A percentile compares a stretch with the other conserved stretches of the same genome.
Evolutionary conservation across 2,888 invertebrate genomes (phyloP).

Genomic region (Galerucella pusilla): DNA sequence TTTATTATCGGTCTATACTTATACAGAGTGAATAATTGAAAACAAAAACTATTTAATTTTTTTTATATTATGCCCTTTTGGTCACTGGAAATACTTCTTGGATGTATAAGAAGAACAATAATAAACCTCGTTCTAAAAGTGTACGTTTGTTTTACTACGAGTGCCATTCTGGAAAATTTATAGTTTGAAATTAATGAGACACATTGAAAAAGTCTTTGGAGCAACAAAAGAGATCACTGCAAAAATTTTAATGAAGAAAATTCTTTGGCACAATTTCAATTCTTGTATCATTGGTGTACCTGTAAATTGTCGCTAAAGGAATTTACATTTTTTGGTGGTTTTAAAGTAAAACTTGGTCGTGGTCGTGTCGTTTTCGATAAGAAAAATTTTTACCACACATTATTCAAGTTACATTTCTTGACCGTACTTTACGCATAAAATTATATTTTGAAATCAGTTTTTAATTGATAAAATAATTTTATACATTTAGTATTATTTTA

Average conservation of each 20-base stretch:
- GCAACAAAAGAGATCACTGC: slow-evolving; percentile 53
- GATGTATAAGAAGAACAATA: too few species aligned
- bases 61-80: too few species aligned
- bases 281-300: slow-evolving; percentile 41
- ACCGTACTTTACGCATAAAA: not conserved
- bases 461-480: too few species aligned
- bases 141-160: slow-evolving; percentile 25
- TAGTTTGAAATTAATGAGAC: slow-evolving; percentile 53
- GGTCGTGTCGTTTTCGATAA: too few species aligned
- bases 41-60: not conserved
- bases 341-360: too few species aligned
- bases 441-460: too few species aligned
- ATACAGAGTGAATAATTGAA: too few species aligned
- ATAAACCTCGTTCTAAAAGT: too few species aligned
- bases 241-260: slow-evolving; percentile 57
- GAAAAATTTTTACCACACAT: not conserved
- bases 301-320: not conserved
- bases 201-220: slow-evolving; percentile 50
- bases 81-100: too few species aligned
- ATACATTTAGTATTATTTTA: too few species aligned
- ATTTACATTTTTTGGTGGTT: not conserved
- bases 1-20: not conserved
- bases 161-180: slow-evolving; percentile 50
- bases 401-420: not conserved
- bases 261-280: slow-evolving; percentile 53